A percentile compares a stretch with the other conserved stretches of the same genome.
These are phyloP conservation scores for Linurgus olivaceus DNA, from an alignment of 2,797 vertebrate species.

Conservation along the genomic window DNA sequence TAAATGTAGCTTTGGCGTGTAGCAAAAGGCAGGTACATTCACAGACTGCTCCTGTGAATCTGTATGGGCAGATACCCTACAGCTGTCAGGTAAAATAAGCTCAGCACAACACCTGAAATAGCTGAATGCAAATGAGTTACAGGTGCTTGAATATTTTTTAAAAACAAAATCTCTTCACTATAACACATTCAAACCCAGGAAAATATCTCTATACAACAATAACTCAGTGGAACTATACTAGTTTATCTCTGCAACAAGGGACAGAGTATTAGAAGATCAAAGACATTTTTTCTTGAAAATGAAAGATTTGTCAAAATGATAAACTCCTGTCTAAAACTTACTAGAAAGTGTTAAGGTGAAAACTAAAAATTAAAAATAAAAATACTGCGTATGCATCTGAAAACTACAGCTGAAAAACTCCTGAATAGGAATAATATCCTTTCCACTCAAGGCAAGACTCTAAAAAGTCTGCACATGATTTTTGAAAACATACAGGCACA, in stretches of 20 bases:
- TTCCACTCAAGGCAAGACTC: neutral
- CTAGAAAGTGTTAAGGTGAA: neutral
- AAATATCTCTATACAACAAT: neutral
- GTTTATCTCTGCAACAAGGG: neutral
- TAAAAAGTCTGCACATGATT: neutral
- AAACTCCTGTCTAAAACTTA: neutral
- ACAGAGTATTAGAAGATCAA: neutral
- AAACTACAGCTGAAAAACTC: neutral
- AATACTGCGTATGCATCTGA: neutral
- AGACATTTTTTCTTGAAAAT: neutral
- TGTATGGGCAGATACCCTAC: neutral
- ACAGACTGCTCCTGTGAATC: neutral
- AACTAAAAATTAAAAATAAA: neutral
- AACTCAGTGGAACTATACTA: neutral
- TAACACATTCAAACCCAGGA: neutral
- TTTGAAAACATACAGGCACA: neutral
- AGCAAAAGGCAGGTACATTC: neutral
- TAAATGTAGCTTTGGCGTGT: neutral
- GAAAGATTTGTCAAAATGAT: neutral
- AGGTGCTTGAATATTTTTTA: neutral
- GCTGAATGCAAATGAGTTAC: neutral
- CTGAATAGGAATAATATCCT: neutral
- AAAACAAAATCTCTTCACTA: neutral
- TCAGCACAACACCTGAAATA: neutral
- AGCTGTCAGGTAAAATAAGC: neutral